Base-by-base conservation (phyloP, 2,797 vertebrate genomes). In the Typhlichthys subterraneus region DNA sequence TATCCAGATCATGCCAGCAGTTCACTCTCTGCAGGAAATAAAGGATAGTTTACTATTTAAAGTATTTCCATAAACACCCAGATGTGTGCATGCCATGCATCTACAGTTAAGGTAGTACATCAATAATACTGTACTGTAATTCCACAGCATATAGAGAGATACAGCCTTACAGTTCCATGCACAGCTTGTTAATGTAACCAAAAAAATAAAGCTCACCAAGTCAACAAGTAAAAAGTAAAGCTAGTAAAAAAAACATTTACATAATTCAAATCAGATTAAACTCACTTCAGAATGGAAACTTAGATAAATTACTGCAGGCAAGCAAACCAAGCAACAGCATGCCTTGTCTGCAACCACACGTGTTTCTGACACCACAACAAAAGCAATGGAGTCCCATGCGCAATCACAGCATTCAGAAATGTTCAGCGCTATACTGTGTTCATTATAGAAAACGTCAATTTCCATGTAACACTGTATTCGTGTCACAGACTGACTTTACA, bases 1-100 rank as follows among this genome's bases (percentile, higher is more conserved):
- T 93, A 80, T 92, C 90, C 31, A 91, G 83, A 80, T 92, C 93
- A 80, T 92, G 92, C 91, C 86, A 94, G 70, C 88, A 83, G 63
- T 83, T 53, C 6, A 86, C 73, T 65, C 78, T 77, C 86, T 92
- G 81, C 0, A 48, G 33, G 54, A 23, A 47, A 74, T 53, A 31
- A 31, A 13, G 2, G 53, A 31, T 13, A 12, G 1, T 3, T 61
- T 62, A 12, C 7, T 4, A 55, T 46, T 6, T 38, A 50, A 61
- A 72, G n/a, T 42, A 13, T 9, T 9, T 42, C 38, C 38, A 42
- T 7, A 42, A 42, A 42, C 38, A 42, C 38, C 38, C 38, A 42
- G 38, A 42, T 42, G 7, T 42, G 38, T 9, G 9, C 23, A 29
- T 29, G 23, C 4, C 23, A 29, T 29, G 23, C 23, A 23, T 23